A percentile compares a stretch with the other conserved stretches of the same genome.
Evolutionary conservation across 1,140 invertebrate species (phyloP).

Genomic region (Druon quercuslanigerum): DNA sequence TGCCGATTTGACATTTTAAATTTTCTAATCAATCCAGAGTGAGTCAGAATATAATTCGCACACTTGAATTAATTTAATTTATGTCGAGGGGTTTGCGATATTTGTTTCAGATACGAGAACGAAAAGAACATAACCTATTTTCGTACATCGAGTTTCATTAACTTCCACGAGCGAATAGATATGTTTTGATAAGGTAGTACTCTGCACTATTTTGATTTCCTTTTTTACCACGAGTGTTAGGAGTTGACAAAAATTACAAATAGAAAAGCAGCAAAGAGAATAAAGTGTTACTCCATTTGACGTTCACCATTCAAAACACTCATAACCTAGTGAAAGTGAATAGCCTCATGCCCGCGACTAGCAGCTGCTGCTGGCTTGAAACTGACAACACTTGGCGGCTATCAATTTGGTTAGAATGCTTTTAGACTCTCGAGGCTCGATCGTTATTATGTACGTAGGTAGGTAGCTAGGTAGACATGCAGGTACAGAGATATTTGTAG

Average conservation of each 20-base stretch:
- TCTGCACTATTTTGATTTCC: not conserved
- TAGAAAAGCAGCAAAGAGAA: not conserved
- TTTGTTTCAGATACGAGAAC: not conserved
- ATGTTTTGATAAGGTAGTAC: not conserved
- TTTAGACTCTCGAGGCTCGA: no score
- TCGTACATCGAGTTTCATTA: not conserved
- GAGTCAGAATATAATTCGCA: not conserved
- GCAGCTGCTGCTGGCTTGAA: not conserved
- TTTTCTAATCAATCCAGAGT: not conserved
- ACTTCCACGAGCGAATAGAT: not conserved
- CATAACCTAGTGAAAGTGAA: no score
- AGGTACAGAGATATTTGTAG: no score
- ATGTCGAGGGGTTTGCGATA: not conserved
- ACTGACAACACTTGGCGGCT: not conserved
- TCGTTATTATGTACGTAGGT: no score
- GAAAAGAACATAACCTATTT: not conserved
- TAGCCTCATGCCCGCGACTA: no score
- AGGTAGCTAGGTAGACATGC: no score
- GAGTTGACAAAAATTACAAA: not conserved
- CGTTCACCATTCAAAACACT: no score
- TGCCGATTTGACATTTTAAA: slow-evolving; percentile 54
- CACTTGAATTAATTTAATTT: not conserved
- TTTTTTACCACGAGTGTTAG: not conserved
- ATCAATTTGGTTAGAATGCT: no score
- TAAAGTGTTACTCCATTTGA: no score